Evolutionary conservation across 2,797 vertebrate genomes (phyloP).

Genomic region (Peromyscus nudipes): DNA sequence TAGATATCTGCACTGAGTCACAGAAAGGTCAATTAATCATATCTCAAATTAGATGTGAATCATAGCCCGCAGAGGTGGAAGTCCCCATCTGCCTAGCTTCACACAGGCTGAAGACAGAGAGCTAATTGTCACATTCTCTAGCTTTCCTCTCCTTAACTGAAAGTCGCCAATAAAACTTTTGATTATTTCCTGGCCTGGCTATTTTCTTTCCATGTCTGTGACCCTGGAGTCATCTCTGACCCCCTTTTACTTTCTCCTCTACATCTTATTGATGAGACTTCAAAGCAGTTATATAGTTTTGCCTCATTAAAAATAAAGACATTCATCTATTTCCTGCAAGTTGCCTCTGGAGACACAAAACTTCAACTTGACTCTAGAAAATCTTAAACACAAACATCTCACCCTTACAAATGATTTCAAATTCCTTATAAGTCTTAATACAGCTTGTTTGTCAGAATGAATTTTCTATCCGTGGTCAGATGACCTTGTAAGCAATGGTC

Average conservation of each 20-base stretch:
- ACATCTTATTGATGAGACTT: constrained; percentile 10
- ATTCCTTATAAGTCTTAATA: constrained; percentile 47
- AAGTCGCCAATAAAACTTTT: constrained; percentile 51
- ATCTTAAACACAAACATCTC: constrained; percentile 15
- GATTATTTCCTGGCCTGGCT: constrained; percentile 52
- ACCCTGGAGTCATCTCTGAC: constrained; percentile 34
- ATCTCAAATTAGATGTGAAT: constrained; percentile 53
- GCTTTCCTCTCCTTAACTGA: neutral
- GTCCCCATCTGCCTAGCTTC: constrained; percentile 35
- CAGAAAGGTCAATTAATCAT: constrained; percentile 60
- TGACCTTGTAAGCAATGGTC: neutral
- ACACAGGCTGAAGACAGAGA: constrained; percentile 20
- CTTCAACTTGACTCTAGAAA: constrained; percentile 25
- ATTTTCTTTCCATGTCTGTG: constrained; percentile 58
- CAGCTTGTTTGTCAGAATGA: constrained; percentile 27
- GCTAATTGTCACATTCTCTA: constrained; percentile 30
- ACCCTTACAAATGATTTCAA: constrained; percentile 34
- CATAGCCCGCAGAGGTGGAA: neutral
- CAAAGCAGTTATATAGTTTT: constrained; percentile 27
- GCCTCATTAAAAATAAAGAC: constrained; percentile 68
- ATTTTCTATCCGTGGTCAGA: neutral
- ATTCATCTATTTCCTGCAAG: constrained; percentile 56
- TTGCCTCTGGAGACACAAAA: constrained; percentile 36
- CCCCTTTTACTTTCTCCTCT: constrained; percentile 22
- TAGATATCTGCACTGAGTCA: constrained; percentile 35